A percentile compares a stretch with the other conserved stretches of the same genome.
phyloP scores from a whole-genome alignment of 2,113 vertebrate genomes.

The Ctenomys sociabilis region DNA sequence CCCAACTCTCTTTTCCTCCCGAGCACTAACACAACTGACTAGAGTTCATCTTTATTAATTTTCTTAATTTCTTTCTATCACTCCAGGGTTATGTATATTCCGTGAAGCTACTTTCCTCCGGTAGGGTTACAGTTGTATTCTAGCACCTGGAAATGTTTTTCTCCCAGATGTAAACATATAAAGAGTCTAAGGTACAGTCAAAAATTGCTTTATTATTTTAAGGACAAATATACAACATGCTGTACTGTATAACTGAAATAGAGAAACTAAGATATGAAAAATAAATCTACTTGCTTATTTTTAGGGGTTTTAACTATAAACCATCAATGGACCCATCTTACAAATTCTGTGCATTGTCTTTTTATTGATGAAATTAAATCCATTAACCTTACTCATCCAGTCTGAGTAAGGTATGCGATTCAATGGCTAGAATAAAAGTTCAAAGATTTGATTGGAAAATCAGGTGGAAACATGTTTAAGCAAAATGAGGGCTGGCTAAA shows the following conservation, averaged over 20 bases:
- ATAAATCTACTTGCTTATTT: background rate
- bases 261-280: background rate
- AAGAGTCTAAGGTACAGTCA: background rate
- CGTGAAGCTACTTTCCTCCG: background rate
- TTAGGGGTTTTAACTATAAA: background rate
- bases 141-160: background rate
- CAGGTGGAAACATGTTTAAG: background rate
- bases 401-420: background rate
- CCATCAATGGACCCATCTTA: background rate
- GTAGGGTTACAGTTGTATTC: background rate
- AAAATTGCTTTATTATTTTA: background rate
- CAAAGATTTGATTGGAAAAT: background rate
- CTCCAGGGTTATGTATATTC: background rate
- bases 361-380: background rate
- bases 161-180: background rate
- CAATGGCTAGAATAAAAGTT: background rate
- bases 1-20: background rate
- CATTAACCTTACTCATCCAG: background rate
- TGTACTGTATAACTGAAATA: background rate
- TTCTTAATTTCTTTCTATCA: background rate
- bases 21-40: background rate
- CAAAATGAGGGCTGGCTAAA: no score
- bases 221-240: no score
- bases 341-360: background rate
- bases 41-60: background rate